Base-by-base conservation (phyloP, 2,113 vertebrate genomes). In the Spea bombifrons region DNA sequence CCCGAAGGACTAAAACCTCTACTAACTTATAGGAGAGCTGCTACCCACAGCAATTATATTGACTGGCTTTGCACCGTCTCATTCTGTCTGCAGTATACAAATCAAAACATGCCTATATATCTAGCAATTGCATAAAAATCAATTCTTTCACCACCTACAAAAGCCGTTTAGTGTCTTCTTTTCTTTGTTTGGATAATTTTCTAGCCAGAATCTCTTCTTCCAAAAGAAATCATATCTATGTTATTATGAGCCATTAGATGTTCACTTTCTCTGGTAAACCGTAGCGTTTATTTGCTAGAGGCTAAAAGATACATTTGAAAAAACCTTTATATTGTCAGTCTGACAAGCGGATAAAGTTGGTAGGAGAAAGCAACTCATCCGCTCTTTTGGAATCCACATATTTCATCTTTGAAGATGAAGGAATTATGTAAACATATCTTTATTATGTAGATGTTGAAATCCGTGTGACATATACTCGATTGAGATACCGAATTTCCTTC, bases 361-460 rank as follows among this genome's bases (percentile, higher is more conserved):
- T 17, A 57, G 48, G 43, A 30, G 63, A 49, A 59, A 45, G 16
- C 13, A 73, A 68, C 66, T 59, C 66, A n/a, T 53, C 55, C 53
- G 16, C 55, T 77, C 47, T 30, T 30, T 30, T 63, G 75, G 66
- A 59, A 63, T 50, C 44, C 71, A 61, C 76, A 46, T 67, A 57
- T 68, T 74, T 80, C 50, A 61, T 67, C 45, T 68, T 68, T 55
- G 5, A 16, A 74, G 71, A 57, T 67, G 44, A 59, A 73, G 70
- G 50, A 69, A 68, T 74, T 59, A 59, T 74, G 68, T 67, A 67
- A 66, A 72, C 53, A 52, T 74, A 68, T 68, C 52, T 74, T 50
- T 52, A 80, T 80, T 80, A 68, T 49, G 50, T 52, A 61, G 71
- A 74, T 59, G 61, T 74, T 80, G 78, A 74, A 80, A 66, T 71